phyloP scores from a whole-genome alignment of 2,113 vertebrate genomes.

The Aviceda subcristata region DNA sequence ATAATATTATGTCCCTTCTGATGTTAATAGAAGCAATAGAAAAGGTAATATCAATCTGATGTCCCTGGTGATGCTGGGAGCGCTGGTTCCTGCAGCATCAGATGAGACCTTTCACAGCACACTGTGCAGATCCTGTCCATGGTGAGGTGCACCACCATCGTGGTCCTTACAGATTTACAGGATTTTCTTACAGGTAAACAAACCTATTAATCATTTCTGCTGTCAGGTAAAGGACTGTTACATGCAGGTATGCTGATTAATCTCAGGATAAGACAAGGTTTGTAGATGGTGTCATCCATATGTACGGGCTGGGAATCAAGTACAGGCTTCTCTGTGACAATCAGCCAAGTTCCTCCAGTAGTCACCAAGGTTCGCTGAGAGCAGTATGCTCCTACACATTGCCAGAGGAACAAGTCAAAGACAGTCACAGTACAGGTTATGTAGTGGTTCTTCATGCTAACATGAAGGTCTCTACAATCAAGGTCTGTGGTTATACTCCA shows the following conservation, averaged over 20 bases:
- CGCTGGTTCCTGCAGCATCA: background rate
- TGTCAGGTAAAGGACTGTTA: background rate
- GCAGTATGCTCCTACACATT: background rate
- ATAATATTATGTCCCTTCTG: background rate
- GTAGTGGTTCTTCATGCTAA: background rate
- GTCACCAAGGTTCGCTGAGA: fast-evolving
- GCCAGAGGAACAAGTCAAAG: background rate
- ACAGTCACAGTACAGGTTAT: background rate
- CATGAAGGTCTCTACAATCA: background rate
- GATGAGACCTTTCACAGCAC: fast-evolving
- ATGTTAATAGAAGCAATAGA: background rate
- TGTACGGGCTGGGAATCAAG: background rate
- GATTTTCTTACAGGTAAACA: background rate
- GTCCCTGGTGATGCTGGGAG: background rate
- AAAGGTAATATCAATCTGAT: background rate
- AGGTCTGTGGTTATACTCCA: background rate
- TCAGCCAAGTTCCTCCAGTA: background rate
- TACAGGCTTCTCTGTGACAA: fast-evolving
- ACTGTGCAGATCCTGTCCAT: background rate
- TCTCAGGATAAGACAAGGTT: background rate
- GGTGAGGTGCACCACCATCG: background rate
- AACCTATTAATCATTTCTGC: background rate
- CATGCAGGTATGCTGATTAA: background rate
- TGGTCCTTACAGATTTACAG: background rate
- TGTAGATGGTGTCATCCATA: background rate